Evolutionary conservation across 2,888 invertebrate species (phyloP).

Genomic region (Drosophila rubida): DNA sequence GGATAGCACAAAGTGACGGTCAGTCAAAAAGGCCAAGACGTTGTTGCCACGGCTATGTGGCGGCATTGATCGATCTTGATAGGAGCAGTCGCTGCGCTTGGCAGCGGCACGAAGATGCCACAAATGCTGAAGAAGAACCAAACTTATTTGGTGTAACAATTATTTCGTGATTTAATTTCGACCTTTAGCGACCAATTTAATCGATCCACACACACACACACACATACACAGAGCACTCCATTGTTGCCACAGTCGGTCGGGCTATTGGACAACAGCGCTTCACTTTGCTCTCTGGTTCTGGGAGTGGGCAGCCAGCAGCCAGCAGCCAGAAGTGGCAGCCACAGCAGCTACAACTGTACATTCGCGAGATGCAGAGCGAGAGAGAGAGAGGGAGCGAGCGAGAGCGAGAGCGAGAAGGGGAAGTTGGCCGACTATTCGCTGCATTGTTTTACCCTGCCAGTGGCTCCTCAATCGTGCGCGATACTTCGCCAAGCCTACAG

Average conservation of each 20-base stretch:
- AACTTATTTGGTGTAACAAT: slow-evolving; percentile 81
- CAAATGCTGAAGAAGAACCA: slow-evolving; percentile 49
- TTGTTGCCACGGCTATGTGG: neutral
- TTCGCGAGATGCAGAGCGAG: slow-evolving; percentile 17
- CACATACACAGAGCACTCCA: too few relatives aligned
- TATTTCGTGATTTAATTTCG: slow-evolving; percentile 81
- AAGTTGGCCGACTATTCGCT: slow-evolving; percentile 37
- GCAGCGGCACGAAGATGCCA: slow-evolving; percentile 42
- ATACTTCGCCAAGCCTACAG: slow-evolving; percentile 78
- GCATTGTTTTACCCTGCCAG: slow-evolving; percentile 67
- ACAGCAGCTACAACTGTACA: slow-evolving; percentile 61
- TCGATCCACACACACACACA: slow-evolving; percentile 77
- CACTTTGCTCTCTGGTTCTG: slow-evolving; percentile 38
- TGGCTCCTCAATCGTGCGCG: slow-evolving; percentile 76
- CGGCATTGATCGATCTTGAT: slow-evolving; percentile 49
- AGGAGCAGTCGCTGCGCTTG: slow-evolving; percentile 4
- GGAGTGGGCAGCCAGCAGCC: slow-evolving; percentile 67
- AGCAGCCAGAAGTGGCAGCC: slow-evolving; percentile 23
- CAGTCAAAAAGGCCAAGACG: slow-evolving; percentile 52
- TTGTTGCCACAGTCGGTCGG: slow-evolving; percentile 19
- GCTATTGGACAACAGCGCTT: slow-evolving; percentile 19
- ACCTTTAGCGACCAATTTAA: slow-evolving; percentile 81
- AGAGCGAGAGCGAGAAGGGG: neutral
- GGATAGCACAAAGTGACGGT: slow-evolving; percentile 41
- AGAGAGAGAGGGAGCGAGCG: neutral